Evolutionary conservation across 2,888 invertebrate species (phyloP), one percentile per base, ranked within the genome.

Genomic region (Sinhomidia bicolor): DNA sequence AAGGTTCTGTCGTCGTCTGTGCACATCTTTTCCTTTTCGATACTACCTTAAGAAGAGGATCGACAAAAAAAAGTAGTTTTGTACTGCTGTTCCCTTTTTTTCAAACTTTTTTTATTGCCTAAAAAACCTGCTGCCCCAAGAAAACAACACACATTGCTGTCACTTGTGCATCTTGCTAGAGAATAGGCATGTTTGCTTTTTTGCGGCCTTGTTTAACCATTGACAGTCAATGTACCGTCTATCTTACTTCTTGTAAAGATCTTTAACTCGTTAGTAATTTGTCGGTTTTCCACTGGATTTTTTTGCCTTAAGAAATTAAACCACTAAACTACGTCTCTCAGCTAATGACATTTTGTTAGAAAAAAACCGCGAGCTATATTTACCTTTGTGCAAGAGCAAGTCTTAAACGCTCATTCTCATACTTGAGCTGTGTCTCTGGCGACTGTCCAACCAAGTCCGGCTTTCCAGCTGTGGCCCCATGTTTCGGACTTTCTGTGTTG

Each of bases 321-420:
- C 36, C 36, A 7, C 36, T 26, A 65, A 29, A 68, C 5, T 9
- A 32, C 1, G 68, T 32, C 5, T 32, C 0, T 17, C 9, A 23
- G 36, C 3, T 23, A 26, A 23, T 17, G 36, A 17, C 17, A 32
- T 62, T 68, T 68, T 68, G 65, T 36, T 68, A 62, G 26, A 29
- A 41, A 57, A 80, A 62, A 23, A 12, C 60, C 17, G 68, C n/a
- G 36, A 44, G 44, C 62, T 51, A 44, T 20, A 93, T 94, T 93
- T 92, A 98, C 98, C 98, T 99, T 94, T 99, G 99, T 82, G 97
- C 97, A 91, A 99, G 95, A 23, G 99, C 99, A 91, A 98, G 95
- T 94, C 99, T 99, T 92, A 99, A 95, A 92, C 98, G 95, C 93
- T 99, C 99, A 94, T 99, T 99, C 94, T 99, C 99, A 94, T 99